Percentiles rank a stretch among this genome's conserved stretches.
These are phyloP conservation scores for Sisyra terminalis DNA, from an alignment of 2,888 invertebrate genomes.

Conservation along the genomic window DNA sequence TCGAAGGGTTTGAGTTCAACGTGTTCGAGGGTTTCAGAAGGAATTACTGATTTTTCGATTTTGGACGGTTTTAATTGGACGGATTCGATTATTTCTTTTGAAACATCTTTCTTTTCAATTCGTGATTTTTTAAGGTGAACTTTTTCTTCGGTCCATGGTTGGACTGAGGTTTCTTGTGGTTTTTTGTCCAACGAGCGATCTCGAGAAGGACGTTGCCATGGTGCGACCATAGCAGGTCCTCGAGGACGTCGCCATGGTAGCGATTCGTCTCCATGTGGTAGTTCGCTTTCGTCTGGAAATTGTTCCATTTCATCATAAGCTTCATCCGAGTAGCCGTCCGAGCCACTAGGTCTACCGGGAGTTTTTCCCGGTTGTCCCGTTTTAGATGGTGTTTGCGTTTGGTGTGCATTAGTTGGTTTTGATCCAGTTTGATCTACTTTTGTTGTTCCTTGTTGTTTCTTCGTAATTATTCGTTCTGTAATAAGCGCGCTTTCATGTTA, in stretches of 20 bases:
- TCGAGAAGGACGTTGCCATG: constrained; percentile 21
- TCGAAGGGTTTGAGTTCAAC: constrained; percentile 40
- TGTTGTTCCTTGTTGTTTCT: no score
- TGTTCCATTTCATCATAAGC: constrained; percentile 16
- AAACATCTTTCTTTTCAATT: constrained; percentile 22
- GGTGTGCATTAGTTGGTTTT: neutral
- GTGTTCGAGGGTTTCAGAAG: constrained; percentile 22
- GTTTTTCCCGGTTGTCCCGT: no score
- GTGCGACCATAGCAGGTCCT: constrained; percentile 7
- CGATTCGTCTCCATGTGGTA: constrained; percentile 34
- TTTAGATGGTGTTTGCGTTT: no score
- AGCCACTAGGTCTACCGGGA: no score
- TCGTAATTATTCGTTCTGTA: no score
- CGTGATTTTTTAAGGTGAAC: constrained; percentile 33
- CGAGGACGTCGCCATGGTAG: constrained; percentile 31
- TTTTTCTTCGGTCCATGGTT: constrained; percentile 42
- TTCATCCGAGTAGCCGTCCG: constrained; percentile 2
- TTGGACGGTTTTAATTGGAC: constrained; percentile 40
- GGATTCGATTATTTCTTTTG: constrained; percentile 24
- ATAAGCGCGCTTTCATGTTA: no score
- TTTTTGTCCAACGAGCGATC: constrained; percentile 31
- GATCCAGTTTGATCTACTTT: neutral
- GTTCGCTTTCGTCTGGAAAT: constrained; percentile 26
- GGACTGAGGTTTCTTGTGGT: constrained; percentile 19
- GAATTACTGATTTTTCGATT: constrained; percentile 22